Evolutionary conservation across 92 coral and sea anemone species (phyloP).

Genomic region (Epizoanthus ramosus): DNA sequence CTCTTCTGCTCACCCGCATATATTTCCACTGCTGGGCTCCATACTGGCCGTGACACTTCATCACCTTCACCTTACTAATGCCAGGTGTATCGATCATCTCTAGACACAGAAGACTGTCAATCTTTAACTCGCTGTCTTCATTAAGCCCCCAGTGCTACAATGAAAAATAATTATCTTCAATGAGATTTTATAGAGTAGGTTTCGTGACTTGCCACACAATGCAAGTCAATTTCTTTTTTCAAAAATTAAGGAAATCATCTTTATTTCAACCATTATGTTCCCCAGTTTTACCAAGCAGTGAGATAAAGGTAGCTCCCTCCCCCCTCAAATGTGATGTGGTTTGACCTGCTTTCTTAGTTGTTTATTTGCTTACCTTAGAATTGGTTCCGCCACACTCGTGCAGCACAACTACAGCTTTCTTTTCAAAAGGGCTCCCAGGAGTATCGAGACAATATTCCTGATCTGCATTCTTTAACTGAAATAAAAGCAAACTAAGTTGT

Average conservation of each 20-base stretch:
- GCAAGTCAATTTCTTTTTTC: neutral
- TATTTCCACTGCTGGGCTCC: slow-evolving; percentile 87
- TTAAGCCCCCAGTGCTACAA: slow-evolving; percentile 79
- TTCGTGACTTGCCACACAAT: too few species aligned
- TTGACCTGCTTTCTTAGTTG: neutral
- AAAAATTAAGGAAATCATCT: too few species aligned
- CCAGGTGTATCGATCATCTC: slow-evolving; percentile 64
- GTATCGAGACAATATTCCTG: slow-evolving; percentile 79
- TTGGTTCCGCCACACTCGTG: slow-evolving; percentile 67
- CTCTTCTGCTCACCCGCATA: slow-evolving; percentile 56
- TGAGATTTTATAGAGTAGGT: neutral
- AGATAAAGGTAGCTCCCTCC: too few species aligned
- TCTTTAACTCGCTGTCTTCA: slow-evolving; percentile 80
- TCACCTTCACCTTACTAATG: slow-evolving; percentile 49
- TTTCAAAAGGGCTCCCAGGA: slow-evolving; percentile 74
- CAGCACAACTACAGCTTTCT: slow-evolving; percentile 68
- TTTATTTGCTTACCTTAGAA: slow-evolving; percentile 61
- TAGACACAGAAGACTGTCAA: slow-evolving; percentile 74
- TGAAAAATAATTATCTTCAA: neutral
- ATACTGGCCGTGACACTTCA: slow-evolving; percentile 86
- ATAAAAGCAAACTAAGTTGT: neutral
- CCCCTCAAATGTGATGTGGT: too few species aligned
- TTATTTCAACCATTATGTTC: too few species aligned
- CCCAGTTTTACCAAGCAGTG: too few species aligned
- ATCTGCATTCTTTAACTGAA: slow-evolving; percentile 62